Evolutionary conservation across 2,888 invertebrate species (phyloP), one percentile per base, ranked within the genome.

Genomic region (Phyllotreta striolata): DNA sequence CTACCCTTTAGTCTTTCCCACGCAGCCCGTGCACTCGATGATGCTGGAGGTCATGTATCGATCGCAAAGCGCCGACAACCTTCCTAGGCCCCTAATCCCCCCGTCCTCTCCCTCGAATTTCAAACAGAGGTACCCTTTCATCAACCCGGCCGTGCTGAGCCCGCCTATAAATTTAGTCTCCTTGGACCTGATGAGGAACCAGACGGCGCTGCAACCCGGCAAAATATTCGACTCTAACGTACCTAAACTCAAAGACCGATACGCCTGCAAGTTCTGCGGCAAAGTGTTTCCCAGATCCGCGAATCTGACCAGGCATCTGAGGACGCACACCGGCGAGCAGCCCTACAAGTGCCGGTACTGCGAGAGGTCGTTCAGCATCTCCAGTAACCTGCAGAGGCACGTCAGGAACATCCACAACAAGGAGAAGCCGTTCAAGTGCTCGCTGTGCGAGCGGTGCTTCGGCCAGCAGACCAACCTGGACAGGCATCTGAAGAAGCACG

Each of bases 361-460:
- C 85, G 98, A 98, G 81, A 88, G 98, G 70, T 96, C 96, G 69
- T 99, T 99, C 85, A 97, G 96, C 79, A 99, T 99, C 83, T 98
- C 98, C 2, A 97, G 97, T 69, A 99, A 99, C 79, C 87, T 99
- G 66, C 98, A 98, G 81, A 88, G 99, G 62, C 99, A 99, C 84
- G 97, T 99, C 55, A 87, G 99, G 70, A 99, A 99, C 81, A 99
- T 99, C 71, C 99, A 99, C 84, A 98, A 99, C 83, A 99, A 98
- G 82, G 95, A 96, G 82, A 92, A 96, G 74, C 98, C 98, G 24
- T 98, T 98, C 85, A 93, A 96, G 81, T 99, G 99, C 84, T 94
- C 94, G 70, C 88, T 97, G 67, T 99, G 98, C 81, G 98, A 98
- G 79, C 89, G 98, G 66, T 97, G 97, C 80, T 99, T 99, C 82